Evolutionary conservation across 2,888 invertebrate genomes (phyloP), one percentile per base, ranked within the genome.

Genomic region (Synergus umbraculus): DNA sequence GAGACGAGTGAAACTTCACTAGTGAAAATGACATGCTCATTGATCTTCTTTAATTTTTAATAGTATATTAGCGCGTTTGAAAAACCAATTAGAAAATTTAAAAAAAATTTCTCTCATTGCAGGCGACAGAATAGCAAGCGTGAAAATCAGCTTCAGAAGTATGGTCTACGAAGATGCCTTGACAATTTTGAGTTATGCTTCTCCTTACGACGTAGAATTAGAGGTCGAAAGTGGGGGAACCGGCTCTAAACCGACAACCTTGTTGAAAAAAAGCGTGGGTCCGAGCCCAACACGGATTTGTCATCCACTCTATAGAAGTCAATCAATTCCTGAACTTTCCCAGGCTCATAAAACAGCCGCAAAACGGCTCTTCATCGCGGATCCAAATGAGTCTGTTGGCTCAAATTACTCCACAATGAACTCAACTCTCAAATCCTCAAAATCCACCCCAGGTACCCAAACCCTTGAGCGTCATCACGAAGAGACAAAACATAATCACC

Each of bases 161-260:
- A 97, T 97, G 93, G 97, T 97, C 0, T 95, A 96, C 89, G 97
- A 98, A 90, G 98, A 98, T 89, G 98, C 98, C 0, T 93, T 98
- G 77, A 96, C 97, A 2, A 97, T 98, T 83, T 93, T 98, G 64
- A 97, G 97, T 83, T 97, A 98, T 84, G 98, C 98, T 8, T 97
- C 97, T 60, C 98, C 98, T 0, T 98, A 98, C 90, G 97, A 97
- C 81, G 96, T 97, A 18, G 95, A 96, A 83, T 93, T 98, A 81
- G 96, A 96, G 89, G 94, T 97, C 46, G 94, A 95, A 88, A 94
- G 94, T 84, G 93, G 94, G 0, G 88, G 88, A 13, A 82, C 84
- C 0, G 88, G 88, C 54, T 91, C 92, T 5, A 91, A 92, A 60
- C 92, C 93, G 3, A 88, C 92, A 13, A 92, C 93, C 3, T 86